Evolutionary conservation across 2,797 vertebrate genomes (phyloP).

Genomic region (Pseudomugil tenellus): DNA sequence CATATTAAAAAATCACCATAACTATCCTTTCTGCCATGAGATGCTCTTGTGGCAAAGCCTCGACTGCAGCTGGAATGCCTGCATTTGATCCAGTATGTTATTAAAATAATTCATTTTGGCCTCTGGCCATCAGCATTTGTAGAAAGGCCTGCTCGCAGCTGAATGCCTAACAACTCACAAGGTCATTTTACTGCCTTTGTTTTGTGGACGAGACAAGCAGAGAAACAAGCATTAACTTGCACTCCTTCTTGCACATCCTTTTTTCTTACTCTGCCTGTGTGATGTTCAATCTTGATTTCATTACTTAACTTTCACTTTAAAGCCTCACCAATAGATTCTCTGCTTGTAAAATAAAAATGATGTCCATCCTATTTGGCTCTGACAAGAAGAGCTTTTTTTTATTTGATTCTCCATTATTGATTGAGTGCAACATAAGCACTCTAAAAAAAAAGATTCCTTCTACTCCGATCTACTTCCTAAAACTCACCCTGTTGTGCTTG

Average conservation of each 20-base stretch:
- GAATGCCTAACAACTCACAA: slow-evolving; percentile 13
- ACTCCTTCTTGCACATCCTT: not conserved
- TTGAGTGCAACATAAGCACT: slow-evolving; percentile 33
- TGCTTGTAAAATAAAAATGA: slow-evolving; percentile 4
- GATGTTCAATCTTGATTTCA: slow-evolving; percentile 18
- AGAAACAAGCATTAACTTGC: slow-evolving; percentile 4
- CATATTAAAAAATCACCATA: too few relatives aligned
- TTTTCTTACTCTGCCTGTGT: slow-evolving; percentile 19
- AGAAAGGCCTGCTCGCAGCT: slow-evolving; percentile 24
- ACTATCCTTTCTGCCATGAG: too few relatives aligned
- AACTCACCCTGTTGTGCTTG: not conserved
- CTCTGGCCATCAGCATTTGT: slow-evolving; percentile 49
- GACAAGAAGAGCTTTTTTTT: not conserved
- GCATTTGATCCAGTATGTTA: slow-evolving; percentile 10
- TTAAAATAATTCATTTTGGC: too few relatives aligned
- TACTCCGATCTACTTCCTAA: slow-evolving; percentile 3
- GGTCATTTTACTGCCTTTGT: slow-evolving; percentile 43
- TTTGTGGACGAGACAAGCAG: slow-evolving; percentile 36
- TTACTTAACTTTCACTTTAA: slow-evolving; percentile 28
- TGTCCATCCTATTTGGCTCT: not conserved
- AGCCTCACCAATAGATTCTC: slow-evolving; percentile 8
- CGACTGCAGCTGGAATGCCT: not conserved
- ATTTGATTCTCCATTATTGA: not conserved
- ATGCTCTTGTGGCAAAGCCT: too few relatives aligned
- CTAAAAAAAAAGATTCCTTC: slow-evolving; percentile 9